These are phyloP conservation scores for Hyles vespertilio DNA, from an alignment of 1,140 invertebrate genomes.

Conservation along the genomic window DNA sequence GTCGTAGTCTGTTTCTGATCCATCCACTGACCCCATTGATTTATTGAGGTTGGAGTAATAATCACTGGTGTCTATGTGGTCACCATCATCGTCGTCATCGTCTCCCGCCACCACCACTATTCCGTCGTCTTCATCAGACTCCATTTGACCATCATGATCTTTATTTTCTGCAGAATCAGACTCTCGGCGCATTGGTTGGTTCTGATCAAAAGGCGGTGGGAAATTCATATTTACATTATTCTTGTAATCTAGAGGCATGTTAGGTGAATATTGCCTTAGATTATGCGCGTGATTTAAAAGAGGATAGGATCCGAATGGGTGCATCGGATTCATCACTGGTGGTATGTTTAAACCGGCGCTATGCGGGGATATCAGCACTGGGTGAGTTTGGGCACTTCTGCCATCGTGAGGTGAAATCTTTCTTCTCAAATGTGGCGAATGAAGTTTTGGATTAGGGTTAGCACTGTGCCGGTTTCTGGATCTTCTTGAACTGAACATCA, in stretches of 20 bases:
- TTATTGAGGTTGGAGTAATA: constrained; percentile 64
- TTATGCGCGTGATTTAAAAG: constrained; percentile 85
- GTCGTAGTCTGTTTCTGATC: constrained; percentile 81
- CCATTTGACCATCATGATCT: constrained; percentile 67
- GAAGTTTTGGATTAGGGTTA: constrained; percentile 98
- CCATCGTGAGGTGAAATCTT: constrained; percentile 96
- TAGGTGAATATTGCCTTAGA: constrained; percentile 71
- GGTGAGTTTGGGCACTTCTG: constrained; percentile 89
- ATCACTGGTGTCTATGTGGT: constrained; percentile 74
- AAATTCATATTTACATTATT: constrained; percentile 77
- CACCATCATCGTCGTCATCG: constrained; percentile 81
- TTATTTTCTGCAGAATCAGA: constrained; percentile 68
- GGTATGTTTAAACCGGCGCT: constrained; percentile 75
- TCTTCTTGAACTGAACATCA: constrained; percentile 98
- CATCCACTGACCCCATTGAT: constrained; percentile 59
- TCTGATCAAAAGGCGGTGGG: constrained; percentile 56
- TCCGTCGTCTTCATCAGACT: constrained; percentile 78
- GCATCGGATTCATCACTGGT: constrained; percentile 79
- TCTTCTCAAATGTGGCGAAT: constrained; percentile 93
- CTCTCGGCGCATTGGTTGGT: constrained; percentile 57
- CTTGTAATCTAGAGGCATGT: constrained; percentile 82
- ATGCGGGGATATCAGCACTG: constrained; percentile 84
- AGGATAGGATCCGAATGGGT: constrained; percentile 86
- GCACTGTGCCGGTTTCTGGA: constrained; percentile 97
- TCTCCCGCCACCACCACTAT: constrained; percentile 79